Conservation (phyloP, 2,888 invertebrate species). For the Anoplius nigerrimus region DNA sequence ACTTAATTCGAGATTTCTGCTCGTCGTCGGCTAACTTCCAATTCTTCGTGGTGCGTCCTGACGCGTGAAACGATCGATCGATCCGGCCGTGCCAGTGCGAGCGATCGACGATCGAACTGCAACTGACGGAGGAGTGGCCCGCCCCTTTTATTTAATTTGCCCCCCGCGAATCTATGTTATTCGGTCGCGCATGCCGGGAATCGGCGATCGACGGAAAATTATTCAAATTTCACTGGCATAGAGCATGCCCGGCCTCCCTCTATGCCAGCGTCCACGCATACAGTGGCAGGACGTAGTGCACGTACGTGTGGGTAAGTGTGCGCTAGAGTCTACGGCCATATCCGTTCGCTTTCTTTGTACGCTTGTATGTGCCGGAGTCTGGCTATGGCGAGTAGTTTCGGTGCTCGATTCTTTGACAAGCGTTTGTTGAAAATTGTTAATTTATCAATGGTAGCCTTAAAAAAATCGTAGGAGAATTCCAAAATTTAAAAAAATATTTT, state of each 20-base stretch:
- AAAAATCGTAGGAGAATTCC: too few relatives aligned
- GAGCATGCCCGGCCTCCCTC: constrained; percentile 29
- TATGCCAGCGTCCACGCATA: neutral
- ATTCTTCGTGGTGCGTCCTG: too few relatives aligned
- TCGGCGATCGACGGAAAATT: constrained; percentile 72
- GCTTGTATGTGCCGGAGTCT: constrained; percentile 33
- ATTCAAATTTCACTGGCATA: constrained; percentile 73
- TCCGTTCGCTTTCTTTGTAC: constrained; percentile 32
- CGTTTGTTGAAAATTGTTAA: too few relatives aligned
- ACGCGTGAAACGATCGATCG: constrained; percentile 49
- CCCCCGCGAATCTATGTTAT: constrained; percentile 73
- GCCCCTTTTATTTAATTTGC: constrained; percentile 75
- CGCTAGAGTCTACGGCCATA: too few relatives aligned
- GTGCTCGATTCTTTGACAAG: too few relatives aligned
- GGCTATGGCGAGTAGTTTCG: too few relatives aligned
- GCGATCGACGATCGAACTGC: constrained; percentile 74
- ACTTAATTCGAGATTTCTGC: neutral
- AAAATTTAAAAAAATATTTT: too few relatives aligned
- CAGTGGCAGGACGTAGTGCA: too few relatives aligned
- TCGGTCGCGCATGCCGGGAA: constrained; percentile 74
- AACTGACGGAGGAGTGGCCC: constrained; percentile 74
- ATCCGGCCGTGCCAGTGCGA: constrained; percentile 53
- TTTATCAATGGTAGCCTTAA: too few relatives aligned
- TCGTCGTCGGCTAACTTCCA: too few relatives aligned
- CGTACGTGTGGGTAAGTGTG: too few relatives aligned